Base-by-base conservation (phyloP, 92 coral and sea anemone genomes). In the Paramuricea clavata region DNA sequence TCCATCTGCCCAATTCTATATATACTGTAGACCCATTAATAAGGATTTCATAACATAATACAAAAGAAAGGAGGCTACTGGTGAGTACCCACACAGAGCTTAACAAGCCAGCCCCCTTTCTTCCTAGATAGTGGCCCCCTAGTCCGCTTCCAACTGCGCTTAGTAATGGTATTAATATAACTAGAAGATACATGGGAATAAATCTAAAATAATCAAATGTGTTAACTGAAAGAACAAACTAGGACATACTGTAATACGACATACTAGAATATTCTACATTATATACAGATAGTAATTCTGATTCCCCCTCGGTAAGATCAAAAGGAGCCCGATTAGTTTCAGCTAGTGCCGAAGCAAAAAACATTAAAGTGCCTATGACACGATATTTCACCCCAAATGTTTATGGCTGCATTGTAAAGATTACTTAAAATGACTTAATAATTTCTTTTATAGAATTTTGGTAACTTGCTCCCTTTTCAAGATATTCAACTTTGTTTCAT, bases 141-240 rank as follows among this genome's bases (percentile, higher is more conserved):
- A 89, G 90, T 87, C 96, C 94, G 78, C 92, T 82, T 68, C 73
- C 87, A 76, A 93, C 80, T 73, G 96, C 94, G 90, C 96, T 93
- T 88, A 91, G 74, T 76, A 93, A 88, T 85, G 94, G 94, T 91
- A 87, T 88, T 69, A 92, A 88, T 85, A 93, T 80, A 87, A 93
- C 87, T 91, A 91, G 90, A 72, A 72, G 78, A 72, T 72, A 72
- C 78, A 72, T 72, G 78, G 78, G 43, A 72, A 72, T 72, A 72
- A 72, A 72, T 72, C 78, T 72, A 72, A 72, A 72, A 72, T 41
- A 72, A 72, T 72, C 78, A 72, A 72, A 72, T 72, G 78, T 72
- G 74, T 67, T 67, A 67, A 67, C 34, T 67, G 74, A 67, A 67
- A 67, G 21, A 67, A 67, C 36, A 67, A 67, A 67, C 74, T 67